phyloP scores from a whole-genome alignment of 2,888 invertebrate species.

The Tupiocoris notatus region DNA sequence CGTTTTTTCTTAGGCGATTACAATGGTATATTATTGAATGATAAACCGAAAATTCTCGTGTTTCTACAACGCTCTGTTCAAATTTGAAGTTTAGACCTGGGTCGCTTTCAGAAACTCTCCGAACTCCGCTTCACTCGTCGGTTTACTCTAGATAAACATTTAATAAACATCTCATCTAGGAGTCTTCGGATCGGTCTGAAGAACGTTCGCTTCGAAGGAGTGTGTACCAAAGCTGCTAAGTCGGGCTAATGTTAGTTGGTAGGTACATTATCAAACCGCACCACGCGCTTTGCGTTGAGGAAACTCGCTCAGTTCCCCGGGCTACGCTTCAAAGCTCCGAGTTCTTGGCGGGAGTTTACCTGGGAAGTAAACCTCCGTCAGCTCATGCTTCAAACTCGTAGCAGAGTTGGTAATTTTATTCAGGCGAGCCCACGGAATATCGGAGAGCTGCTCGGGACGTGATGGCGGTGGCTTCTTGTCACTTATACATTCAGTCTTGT shows the following conservation, averaged over 20 bases:
- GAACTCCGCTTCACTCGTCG: constrained; percentile 2
- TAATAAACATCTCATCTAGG: constrained; percentile 43
- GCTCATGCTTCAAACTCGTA: constrained; percentile 2
- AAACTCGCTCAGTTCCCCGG: constrained; percentile 27
- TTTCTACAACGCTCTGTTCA: background rate
- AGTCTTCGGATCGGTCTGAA: constrained; percentile 1
- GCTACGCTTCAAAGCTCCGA: background rate
- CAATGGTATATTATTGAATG: too few relatives aligned
- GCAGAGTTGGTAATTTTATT: constrained; percentile 30
- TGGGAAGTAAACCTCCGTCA: background rate
- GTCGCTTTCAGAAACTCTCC: background rate
- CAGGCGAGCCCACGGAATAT: constrained; percentile 17
- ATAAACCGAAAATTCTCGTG: too few relatives aligned
- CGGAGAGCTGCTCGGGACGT: background rate
- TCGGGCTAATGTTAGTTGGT: background rate
- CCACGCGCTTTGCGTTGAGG: constrained; percentile 23
- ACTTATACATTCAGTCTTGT: background rate
- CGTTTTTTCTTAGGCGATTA: too few relatives aligned
- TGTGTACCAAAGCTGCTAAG: background rate
- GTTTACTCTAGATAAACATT: constrained; percentile 40
- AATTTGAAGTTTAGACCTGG: background rate
- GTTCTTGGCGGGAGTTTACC: background rate
- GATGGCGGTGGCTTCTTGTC: background rate
- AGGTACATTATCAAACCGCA: constrained; percentile 39
- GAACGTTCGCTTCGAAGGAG: too few relatives aligned